Percentiles rank a stretch among this genome's conserved stretches.
Evolutionary conservation across 2,797 vertebrate species (phyloP).

Genomic region (Tolypeutes matacus): DNA sequence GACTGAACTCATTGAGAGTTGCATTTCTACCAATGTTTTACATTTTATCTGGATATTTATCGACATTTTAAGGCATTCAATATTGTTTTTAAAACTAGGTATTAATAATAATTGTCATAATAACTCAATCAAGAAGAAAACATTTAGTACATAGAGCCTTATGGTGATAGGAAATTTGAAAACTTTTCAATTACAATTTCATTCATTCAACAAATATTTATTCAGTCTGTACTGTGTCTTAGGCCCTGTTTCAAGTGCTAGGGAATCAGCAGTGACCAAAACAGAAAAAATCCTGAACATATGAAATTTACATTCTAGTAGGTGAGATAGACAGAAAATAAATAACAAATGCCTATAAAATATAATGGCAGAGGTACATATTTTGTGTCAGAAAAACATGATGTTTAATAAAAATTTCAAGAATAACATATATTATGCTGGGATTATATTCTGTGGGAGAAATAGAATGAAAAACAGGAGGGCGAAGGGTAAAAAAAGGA

Average conservation of each 20-base stretch:
- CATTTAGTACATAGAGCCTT: not conserved
- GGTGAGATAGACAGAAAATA: not conserved
- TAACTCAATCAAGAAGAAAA: not conserved
- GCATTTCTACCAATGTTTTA: not conserved
- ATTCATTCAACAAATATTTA: conserved; percentile 11
- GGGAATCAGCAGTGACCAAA: not conserved
- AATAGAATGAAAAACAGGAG: not conserved
- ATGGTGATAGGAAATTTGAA: not conserved
- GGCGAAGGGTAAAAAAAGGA: not conserved
- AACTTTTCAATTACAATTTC: conserved; percentile 12
- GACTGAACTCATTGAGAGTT: not conserved
- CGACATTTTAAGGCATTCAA: not conserved
- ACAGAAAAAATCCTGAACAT: not conserved
- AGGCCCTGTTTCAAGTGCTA: not conserved
- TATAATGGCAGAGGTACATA: not conserved
- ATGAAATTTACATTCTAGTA: not conserved
- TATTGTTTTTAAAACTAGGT: not conserved
- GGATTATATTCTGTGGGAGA: not conserved
- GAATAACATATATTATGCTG: not conserved
- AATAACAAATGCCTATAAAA: not conserved
- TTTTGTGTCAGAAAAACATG: not conserved
- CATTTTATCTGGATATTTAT: conserved; percentile 17
- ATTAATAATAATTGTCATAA: not conserved
- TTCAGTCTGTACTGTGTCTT: not conserved
- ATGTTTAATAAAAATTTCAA: not conserved